Base-by-base conservation (phyloP, 2,888 invertebrate genomes). In the Calameuta pallipes region DNA sequence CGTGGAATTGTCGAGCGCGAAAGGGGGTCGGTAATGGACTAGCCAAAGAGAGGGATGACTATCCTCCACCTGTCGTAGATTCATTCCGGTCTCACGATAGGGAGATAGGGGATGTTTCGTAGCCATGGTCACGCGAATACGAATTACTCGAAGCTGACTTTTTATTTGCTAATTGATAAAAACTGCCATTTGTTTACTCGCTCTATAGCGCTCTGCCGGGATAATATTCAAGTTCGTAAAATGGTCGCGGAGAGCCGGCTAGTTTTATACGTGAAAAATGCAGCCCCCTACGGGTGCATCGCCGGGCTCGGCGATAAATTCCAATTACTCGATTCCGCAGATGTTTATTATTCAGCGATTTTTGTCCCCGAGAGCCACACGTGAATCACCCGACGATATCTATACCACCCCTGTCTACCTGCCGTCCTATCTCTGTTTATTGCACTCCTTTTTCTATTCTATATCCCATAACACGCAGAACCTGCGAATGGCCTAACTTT, bases 301-400 rank as follows among this genome's bases (percentile, higher is more conserved):
- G 15, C 71, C 31, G 34, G 33, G 23, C 30, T 30, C 30, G 71
- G 1, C 71, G 71, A 30, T 71, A 71, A 71, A 71, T 71, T 71
- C 71, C 71, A 71, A 71, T 71, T 71, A 71, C 71, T 35, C 71
- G 71, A 56, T 56, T 56, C 9, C 56, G 56, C 56, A 56, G 71
- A 31, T 34, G 71, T 31, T 71, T 71, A 71, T 71, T 34, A 34
- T 71, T 71, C 34, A 71, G 71, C 71, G 34, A 71, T 71, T 71
- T 71, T 71, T 71, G 13, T 71, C 71, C 34, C 71, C 71, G 71
- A 31, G 34, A 31, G 31, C 33, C 34, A 31, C 31, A 56, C 71
- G 71, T 71, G 71, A 71, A 56, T 56, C 56, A 56, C 23, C 56
- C 56, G 23, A 56, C 56, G 23, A 56, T 56, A 56, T 56, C 41